A percentile compares a stretch with the other conserved stretches of the same genome.
Evolutionary conservation across 2,888 invertebrate species (phyloP).

Genomic region (Emmelina monodactyla): DNA sequence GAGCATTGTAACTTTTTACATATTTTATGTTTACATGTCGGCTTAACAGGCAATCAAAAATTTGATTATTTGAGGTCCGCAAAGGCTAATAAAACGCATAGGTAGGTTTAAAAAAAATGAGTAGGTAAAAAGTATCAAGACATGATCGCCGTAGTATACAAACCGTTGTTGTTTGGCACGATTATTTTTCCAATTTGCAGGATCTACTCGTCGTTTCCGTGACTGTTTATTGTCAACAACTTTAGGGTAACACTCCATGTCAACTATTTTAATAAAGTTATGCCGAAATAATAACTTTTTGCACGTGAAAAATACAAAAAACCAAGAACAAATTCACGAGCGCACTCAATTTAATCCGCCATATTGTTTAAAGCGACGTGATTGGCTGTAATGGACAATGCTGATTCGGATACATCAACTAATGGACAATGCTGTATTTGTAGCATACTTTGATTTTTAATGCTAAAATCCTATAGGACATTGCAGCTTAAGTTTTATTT

Average conservation of each 20-base stretch:
- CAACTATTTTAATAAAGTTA: conserved; percentile 2
- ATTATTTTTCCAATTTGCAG: conserved; percentile 8
- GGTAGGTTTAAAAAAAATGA: too few species aligned
- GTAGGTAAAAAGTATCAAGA: not conserved
- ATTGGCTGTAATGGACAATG: conserved; percentile 7
- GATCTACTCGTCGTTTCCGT: conserved; percentile 6
- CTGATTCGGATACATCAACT: not conserved
- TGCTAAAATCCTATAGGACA: too few species aligned
- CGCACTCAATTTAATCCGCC: conserved; percentile 5
- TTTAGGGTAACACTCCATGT: conserved; percentile 8
- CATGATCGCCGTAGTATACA: not conserved
- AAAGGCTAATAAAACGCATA: too few species aligned
- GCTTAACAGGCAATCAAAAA: not conserved
- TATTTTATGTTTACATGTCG: not conserved
- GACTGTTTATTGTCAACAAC: conserved; percentile 8
- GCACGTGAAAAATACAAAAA: conserved; percentile 2
- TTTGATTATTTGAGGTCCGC: too few species aligned
- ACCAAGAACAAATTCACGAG: not conserved
- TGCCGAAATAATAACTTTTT: conserved; percentile 5
- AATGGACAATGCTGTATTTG: conserved; percentile 1
- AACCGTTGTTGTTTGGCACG: conserved; percentile 6
- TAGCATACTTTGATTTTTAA: too few species aligned
- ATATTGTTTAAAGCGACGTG: conserved; percentile 5
- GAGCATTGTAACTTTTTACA: too few species aligned
- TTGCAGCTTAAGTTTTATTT: too few species aligned